Evolutionary conservation across 1,140 invertebrate genomes (phyloP).

Genomic region (Brachionus paranguensis): DNA sequence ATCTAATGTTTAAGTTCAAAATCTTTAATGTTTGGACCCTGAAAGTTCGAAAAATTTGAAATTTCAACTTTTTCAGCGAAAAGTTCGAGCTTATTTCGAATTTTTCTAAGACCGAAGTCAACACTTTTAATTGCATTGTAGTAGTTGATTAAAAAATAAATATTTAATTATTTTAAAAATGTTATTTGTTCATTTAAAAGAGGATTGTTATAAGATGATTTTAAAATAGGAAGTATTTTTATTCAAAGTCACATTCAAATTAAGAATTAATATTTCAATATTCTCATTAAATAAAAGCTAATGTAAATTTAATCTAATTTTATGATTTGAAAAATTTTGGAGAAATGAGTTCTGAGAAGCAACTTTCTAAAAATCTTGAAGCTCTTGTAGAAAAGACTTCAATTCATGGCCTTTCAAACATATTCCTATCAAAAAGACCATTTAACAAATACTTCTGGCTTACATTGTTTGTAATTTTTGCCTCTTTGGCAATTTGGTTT

Average conservation of each 20-base stretch:
- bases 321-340: background rate
- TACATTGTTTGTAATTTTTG: background rate
- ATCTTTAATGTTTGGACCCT: no score
- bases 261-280: background rate
- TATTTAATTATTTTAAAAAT: no score
- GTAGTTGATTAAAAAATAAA: no score
- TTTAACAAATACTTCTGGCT: conserved; percentile 14
- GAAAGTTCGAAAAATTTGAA: no score
- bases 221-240: background rate
- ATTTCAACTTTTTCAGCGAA: no score
- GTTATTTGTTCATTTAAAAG: no score
- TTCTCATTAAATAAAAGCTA: background rate
- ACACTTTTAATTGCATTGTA: no score
- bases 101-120: no score
- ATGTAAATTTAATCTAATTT: background rate
- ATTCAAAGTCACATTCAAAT: background rate
- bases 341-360: background rate
- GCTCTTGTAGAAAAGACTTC: background rate
- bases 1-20: no score
- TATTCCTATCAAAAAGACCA: background rate
- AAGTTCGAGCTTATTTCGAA: no score
- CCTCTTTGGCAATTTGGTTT: background rate
- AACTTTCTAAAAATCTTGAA: background rate
- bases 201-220: no score
- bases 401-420: background rate